phyloP scores from a whole-genome alignment of 2,888 invertebrate species.

The Agrochola lota region DNA sequence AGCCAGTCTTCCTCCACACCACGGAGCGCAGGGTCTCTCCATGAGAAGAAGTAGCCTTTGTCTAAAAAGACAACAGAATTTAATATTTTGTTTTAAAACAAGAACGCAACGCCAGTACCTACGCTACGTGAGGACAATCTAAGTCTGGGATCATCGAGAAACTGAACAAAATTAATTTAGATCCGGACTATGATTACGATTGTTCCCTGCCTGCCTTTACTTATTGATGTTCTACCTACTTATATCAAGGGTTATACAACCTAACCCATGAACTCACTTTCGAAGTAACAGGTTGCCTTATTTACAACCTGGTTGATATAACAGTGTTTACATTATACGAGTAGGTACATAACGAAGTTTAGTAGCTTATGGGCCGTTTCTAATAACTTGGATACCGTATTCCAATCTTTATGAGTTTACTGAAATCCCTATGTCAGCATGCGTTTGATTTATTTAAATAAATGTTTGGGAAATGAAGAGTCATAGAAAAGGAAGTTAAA shows the following conservation, averaged over 20 bases:
- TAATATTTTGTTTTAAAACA: not conserved
- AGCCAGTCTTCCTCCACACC: constrained; percentile 96
- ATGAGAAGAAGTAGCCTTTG: constrained; percentile 96
- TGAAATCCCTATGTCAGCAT: constrained; percentile 7
- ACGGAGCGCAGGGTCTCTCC: constrained; percentile 94
- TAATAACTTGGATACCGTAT: constrained; percentile 1
- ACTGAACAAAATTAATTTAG: not conserved
- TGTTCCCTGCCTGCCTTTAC: not conserved
- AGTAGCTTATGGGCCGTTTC: constrained; percentile 2
- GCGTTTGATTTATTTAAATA: not conserved
- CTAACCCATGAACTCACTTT: constrained; percentile 59
- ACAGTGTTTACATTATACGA: constrained; percentile 20
- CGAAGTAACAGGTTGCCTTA: constrained; percentile 34
- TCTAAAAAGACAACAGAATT: constrained; percentile 78
- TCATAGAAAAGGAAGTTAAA: constrained; percentile 3
- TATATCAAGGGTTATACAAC: constrained; percentile 13
- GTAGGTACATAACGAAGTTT: constrained; percentile 28
- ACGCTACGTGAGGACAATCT: no score
- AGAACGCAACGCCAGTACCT: no score
- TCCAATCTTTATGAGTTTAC: not conserved
- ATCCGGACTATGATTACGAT: not conserved
- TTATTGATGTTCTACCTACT: not conserved
- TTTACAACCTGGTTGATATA: not conserved
- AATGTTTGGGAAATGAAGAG: constrained; percentile 16
- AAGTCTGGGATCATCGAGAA: no score